Base-by-base conservation (phyloP, 2,113 vertebrate genomes). In the Andinoacara biseriatus region DNA sequence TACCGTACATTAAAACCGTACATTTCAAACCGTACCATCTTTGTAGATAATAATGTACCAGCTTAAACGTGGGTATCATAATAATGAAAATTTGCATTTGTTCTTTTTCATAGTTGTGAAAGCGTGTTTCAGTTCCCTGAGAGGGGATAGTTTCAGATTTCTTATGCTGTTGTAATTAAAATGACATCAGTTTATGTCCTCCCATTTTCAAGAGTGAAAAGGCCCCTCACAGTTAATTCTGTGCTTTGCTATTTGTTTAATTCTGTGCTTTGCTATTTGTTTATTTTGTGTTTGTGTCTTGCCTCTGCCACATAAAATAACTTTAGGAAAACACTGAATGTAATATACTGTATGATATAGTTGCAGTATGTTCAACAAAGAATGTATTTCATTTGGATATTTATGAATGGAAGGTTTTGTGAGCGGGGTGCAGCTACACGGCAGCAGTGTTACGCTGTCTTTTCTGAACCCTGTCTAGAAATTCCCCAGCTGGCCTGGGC, bases 401-500 rank as follows among this genome's bases (percentile, higher is more conserved):
- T 13, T 74, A n/a, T 49, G 10, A 58, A 31, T 5, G 7, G 8
- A 35, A 35, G 8, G 14, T 17, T 80, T 74, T 78, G 3, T 35
- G n/a, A 29, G 65, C 0, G 0, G 14, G 59, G 40, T 67, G 4
- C n/a, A 69, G 61, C 29, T 54, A 31, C 24, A 59, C 29, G 33
- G 46, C 35, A 77, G 15, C 22, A 3, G 4, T 35, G 58, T 63
- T 40, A 31, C 60, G 38, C 35, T 1, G 2, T n/a, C 15, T 81
- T 85, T 74, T 90, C 81, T 52, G 72, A 54, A 82, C 58, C 15
- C 11, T 26, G 35, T 76, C 2, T 0, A 57, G n/a, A 24, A 75
- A 74, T 49, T n/a, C 5, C 54, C 87, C 90, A 91, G 91, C 91
- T 89, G 91, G 91, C 80, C 86, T 93, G 90, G 74, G 81, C 33